phyloP scores from a whole-genome alignment of 2,888 invertebrate genomes.

The Actias luna region DNA sequence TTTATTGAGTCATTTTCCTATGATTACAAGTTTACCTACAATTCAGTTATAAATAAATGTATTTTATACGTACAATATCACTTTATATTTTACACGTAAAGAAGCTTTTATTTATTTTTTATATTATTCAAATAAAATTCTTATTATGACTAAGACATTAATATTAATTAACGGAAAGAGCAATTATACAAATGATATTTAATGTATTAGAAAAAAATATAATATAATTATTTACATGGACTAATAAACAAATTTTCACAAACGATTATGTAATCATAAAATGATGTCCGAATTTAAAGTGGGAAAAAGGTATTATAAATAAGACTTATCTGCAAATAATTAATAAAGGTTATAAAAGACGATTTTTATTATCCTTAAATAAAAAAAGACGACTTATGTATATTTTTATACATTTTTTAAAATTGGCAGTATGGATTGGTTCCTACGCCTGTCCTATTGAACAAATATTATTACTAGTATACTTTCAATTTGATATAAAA shows the following conservation, averaged over 20 bases:
- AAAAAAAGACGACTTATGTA: too few species aligned
- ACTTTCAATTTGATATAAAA: too few species aligned
- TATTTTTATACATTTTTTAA: too few species aligned
- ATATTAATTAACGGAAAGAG: background rate
- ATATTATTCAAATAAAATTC: background rate
- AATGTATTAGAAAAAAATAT: background rate
- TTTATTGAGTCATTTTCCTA: conserved; percentile 3
- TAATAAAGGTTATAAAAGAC: too few species aligned
- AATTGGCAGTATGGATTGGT: too few species aligned
- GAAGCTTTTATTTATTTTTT: background rate
- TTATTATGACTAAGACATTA: background rate
- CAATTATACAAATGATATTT: background rate
- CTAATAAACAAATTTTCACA: background rate
- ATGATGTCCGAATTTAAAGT: too few species aligned
- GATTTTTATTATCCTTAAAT: too few species aligned
- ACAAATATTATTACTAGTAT: too few species aligned
- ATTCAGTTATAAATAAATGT: background rate
- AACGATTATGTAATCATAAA: background rate
- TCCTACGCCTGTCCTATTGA: too few species aligned
- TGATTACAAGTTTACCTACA: background rate
- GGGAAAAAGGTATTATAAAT: too few species aligned
- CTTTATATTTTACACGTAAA: background rate
- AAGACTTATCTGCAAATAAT: too few species aligned
- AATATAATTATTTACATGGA: background rate
- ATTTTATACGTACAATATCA: background rate